A percentile compares a stretch with the other conserved stretches of the same genome.
These are phyloP conservation scores for Rotaria socialis DNA, from an alignment of 2,888 invertebrate genomes.

Conservation along the genomic window DNA sequence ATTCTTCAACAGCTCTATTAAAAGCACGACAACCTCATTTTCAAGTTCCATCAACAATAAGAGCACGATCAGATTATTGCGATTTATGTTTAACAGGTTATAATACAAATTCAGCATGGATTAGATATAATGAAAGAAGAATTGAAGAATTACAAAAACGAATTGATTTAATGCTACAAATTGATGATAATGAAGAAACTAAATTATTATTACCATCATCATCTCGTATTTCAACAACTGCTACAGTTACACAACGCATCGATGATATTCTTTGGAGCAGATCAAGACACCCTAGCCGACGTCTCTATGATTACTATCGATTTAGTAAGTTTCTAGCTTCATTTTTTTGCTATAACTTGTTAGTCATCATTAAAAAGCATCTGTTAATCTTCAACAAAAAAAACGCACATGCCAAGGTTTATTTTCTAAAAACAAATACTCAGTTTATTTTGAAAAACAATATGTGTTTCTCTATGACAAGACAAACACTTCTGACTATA, in stretches of 20 bases:
- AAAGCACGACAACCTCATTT: not conserved
- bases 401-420: not conserved
- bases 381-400: not conserved
- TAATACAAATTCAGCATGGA: not conserved
- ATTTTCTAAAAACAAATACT: not conserved
- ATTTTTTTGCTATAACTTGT: too few species aligned
- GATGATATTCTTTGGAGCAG: not conserved
- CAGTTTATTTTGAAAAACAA: not conserved
- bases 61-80: not conserved
- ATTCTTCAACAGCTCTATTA: not conserved
- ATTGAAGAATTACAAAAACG: slow-evolving; percentile 9
- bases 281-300: not conserved
- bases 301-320: too few species aligned
- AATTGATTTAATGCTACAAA: slow-evolving; percentile 13
- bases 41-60: not conserved
- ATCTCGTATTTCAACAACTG: not conserved
- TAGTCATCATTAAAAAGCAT: not conserved
- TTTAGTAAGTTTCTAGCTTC: too few species aligned
- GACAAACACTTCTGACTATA: not conserved
- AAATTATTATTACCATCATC: not conserved
- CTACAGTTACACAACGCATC: slow-evolving; percentile 15
- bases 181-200: slow-evolving; percentile 14
- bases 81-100: not conserved
- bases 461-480: not conserved
- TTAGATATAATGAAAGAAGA: slow-evolving; percentile 1